Evolutionary conservation across 2,888 invertebrate genomes (phyloP).

Genomic region (Limnephilus marmoratus): DNA sequence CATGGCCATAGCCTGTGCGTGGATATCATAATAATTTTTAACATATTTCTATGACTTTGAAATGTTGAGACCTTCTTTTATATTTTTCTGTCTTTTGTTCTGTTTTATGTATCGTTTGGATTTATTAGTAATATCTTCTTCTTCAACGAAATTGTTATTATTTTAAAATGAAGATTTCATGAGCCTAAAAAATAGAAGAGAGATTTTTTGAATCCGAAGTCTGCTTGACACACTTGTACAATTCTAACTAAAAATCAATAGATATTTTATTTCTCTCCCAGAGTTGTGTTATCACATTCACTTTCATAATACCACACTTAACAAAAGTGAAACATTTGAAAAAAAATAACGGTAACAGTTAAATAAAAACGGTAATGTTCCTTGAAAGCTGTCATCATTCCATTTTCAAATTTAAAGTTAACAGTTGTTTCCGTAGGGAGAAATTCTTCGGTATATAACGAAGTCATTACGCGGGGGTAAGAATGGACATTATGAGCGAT

Average conservation of each 20-base stretch:
- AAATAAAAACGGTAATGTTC: conserved; percentile 21
- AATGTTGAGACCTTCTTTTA: too few relatives aligned
- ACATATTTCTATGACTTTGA: too few relatives aligned
- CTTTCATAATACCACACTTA: neutral
- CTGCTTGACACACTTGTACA: neutral
- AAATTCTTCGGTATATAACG: conserved; percentile 55
- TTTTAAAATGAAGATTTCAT: neutral
- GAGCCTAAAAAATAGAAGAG: neutral
- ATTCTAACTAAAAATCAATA: neutral
- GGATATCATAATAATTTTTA: too few relatives aligned
- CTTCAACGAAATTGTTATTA: too few relatives aligned
- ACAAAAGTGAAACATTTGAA: too few relatives aligned
- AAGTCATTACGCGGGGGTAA: conserved; percentile 44
- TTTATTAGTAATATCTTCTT: too few relatives aligned
- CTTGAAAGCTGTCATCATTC: neutral
- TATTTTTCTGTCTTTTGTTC: too few relatives aligned
- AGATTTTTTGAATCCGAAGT: too few relatives aligned
- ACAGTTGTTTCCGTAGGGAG: conserved; percentile 44
- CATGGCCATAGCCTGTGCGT: too few relatives aligned
- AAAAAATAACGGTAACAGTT: neutral
- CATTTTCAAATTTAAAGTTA: conserved; percentile 31
- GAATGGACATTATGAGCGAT: conserved; percentile 28
- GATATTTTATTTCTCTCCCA: neutral
- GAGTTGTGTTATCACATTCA: neutral
- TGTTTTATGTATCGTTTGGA: too few relatives aligned